Evolutionary conservation across 2,888 invertebrate genomes (phyloP), one percentile per base, ranked within the genome.

Genomic region (Hirtodrosophila duncani): DNA sequence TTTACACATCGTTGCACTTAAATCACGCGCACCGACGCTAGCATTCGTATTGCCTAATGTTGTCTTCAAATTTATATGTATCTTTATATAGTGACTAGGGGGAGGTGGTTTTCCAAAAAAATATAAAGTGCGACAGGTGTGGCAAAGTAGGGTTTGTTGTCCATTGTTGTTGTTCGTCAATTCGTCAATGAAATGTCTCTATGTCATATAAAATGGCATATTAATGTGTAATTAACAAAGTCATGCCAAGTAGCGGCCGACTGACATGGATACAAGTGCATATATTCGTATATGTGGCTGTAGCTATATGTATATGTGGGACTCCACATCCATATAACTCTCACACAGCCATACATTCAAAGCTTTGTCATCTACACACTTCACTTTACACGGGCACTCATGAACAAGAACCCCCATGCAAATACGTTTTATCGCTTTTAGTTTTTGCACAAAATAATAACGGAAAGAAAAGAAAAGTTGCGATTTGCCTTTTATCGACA

Each of bases 1-100:
- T 67, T 62, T 71, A 75, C 77, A 71, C 74, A 42, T 65, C 65
- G 74, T 29, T 74, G 74, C 80, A 79, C 68, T 71, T 57, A 63
- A 71, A 75, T 63, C 63, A 75, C 75, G 71, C 67, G 62, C 49
- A 29, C 11, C 51, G 39, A 38, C 39, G 29, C n/a, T 31, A 55
- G 24, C 42, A 52, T 48, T 27, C 46, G 38, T 42, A 57, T 70
- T 65, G 61, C 67, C 60, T 43, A 64, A 72, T 64, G 46, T 37
- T 42, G 50, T 48, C 51, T 53, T 48, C 48, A 53, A 51, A 49
- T 51, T 49, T 30, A 31, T 49, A 20, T 57, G 14, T 31, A 17
- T 26, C 27, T 23, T 11, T 33, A 21, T 33, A 62, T 52, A 41
- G 13, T 7, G n/a, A n/a, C n/a, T n/a, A n/a, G n/a, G n/a, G n/a